Evolutionary conservation across 2,888 invertebrate species (phyloP).

Genomic region (Amiota minor): DNA sequence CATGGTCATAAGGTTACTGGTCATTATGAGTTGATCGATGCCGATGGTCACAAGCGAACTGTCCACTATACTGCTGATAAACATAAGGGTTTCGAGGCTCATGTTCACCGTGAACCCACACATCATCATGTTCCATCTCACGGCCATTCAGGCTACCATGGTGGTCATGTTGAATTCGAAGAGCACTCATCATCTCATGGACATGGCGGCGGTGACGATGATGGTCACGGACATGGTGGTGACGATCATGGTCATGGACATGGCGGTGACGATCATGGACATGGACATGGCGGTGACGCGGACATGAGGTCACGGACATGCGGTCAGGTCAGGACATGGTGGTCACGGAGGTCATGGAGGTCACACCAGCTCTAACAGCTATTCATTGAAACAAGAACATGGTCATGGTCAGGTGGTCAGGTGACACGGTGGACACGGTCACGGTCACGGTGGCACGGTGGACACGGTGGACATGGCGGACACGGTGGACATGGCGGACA

Average conservation of each 20-base stretch:
- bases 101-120: constrained; percentile 58
- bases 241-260: constrained; percentile 43
- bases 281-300: not conserved
- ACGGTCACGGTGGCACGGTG: constrained; percentile 36
- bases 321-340: no score
- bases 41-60: constrained; percentile 66
- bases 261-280: constrained; percentile 38
- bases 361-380: constrained; percentile 49
- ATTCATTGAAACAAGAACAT: constrained; percentile 58
- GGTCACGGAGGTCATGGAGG: constrained; percentile 20
- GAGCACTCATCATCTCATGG: constrained; percentile 50
- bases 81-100: constrained; percentile 63
- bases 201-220: constrained; percentile 38
- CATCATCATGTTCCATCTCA: constrained; percentile 51
- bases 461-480: constrained; percentile 42
- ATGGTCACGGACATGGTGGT: constrained; percentile 39
- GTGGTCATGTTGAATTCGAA: constrained; percentile 57
- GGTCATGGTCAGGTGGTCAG: constrained; percentile 44
- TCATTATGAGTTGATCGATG: constrained; percentile 66
- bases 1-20: constrained; percentile 65
- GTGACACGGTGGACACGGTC: constrained; percentile 17
- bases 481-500: constrained; percentile 42
- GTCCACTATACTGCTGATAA: constrained; percentile 66
- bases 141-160: constrained; percentile 57
- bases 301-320: no score